Percentiles rank a stretch among this genome's conserved stretches.
These are phyloP conservation scores for Diadophis punctatus DNA, from an alignment of 2,113 vertebrate genomes.

Conservation along the genomic window DNA sequence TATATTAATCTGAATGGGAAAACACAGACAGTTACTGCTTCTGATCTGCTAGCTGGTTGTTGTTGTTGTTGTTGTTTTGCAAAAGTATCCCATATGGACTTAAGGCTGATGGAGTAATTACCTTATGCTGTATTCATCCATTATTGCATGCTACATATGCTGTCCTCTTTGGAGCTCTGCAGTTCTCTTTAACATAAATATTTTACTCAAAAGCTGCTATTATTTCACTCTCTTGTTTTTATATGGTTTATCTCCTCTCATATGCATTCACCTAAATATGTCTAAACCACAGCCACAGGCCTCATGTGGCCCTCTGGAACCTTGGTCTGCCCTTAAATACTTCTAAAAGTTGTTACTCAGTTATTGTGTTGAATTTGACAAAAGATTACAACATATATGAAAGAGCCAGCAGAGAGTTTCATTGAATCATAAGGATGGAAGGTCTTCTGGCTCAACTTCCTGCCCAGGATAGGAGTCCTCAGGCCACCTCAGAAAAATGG, in stretches of 20 bases:
- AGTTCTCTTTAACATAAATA: neutral
- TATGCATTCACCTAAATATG: neutral
- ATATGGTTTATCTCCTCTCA: neutral
- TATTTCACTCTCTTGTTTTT: neutral
- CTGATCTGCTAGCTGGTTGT: neutral
- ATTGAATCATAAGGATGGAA: neutral
- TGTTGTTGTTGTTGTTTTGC: neutral
- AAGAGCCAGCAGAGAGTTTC: neutral
- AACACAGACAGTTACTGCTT: neutral
- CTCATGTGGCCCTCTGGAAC: neutral
- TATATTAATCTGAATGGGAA: slow-evolving; percentile 17
- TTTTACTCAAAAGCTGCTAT: neutral
- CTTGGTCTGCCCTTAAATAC: neutral
- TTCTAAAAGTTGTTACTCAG: neutral
- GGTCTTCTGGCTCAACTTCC: neutral
- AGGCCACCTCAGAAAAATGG: neutral
- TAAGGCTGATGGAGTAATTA: neutral
- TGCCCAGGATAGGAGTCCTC: neutral
- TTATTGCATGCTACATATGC: too few species aligned
- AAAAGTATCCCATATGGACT: neutral
- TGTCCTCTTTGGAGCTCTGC: neutral
- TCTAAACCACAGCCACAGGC: neutral
- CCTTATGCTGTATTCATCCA: neutral
- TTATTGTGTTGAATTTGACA: neutral
- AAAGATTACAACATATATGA: neutral